Evolutionary conservation across 2,113 vertebrate genomes (phyloP), one percentile per base, ranked within the genome.

Genomic region (Indri indri): DNA sequence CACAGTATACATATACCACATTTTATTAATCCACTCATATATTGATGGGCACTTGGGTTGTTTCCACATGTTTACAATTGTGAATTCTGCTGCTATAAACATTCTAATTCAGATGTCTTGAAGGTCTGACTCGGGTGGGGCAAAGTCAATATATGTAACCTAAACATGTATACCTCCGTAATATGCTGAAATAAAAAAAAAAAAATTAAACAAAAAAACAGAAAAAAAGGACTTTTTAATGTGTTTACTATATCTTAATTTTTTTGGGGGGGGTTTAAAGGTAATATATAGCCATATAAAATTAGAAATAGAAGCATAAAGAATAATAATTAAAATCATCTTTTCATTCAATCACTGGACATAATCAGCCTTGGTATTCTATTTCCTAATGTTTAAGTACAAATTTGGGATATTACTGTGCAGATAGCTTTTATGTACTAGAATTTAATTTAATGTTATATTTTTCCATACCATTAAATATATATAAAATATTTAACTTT

Each of bases 321-420:
- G 52, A 70, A 77, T 71, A 66, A 93, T 59, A 40, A 45, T 81
- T 54, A 83, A 91, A 65, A 88, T 23, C 13, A 85, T 2, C 2
- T 40, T 76, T 95, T 95, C 40, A 81, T 77, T 6, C 6, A 61
- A 8, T 65, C n/a, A 22, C 22, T 77, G 88, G 52, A 90, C 11
- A 85, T 22, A 54, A 80, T 81, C 50, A 68, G 20, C 74, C 82
- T 0, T 93, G 52, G 34, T 47, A 52, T 89, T 66, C 23, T 90
- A 25, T 90, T 87, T 65, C 81, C 52, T 93, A 82, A 81, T 50
- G 77, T 92, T 95, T 93, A 89, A 92, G 52, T 74, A 86, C 1
- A 68, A 84, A 92, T 47, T 25, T 86, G 25, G 9, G 3, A 71
- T 94, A 87, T 96, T 52, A 27, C 57, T 77, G 18, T 91, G 5